Percentiles rank a stretch among this genome's conserved stretches.
phyloP scores from a whole-genome alignment of 2,113 vertebrate genomes.

The Seriola dumerili region DNA sequence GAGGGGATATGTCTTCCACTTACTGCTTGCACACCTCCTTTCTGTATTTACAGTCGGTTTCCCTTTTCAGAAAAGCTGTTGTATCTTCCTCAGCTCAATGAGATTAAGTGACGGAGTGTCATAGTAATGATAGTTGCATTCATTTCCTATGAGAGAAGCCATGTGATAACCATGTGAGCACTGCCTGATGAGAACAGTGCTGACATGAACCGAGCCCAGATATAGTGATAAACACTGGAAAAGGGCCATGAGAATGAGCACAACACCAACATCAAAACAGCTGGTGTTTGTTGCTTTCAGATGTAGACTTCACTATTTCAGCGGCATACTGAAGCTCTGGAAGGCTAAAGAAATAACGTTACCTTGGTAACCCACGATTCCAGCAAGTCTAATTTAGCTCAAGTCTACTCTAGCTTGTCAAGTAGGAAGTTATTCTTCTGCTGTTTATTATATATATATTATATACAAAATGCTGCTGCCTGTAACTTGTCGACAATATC shows the following conservation, averaged over 20 bases:
- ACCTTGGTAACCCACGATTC: too few relatives aligned
- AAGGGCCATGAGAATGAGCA: not conserved
- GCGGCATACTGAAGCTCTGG: not conserved
- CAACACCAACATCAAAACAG: not conserved
- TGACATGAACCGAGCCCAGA: not conserved
- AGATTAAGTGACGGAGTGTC: not conserved
- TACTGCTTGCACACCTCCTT: not conserved
- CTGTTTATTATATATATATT: too few relatives aligned
- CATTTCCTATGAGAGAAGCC: not conserved
- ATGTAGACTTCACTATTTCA: not conserved
- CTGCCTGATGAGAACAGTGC: not conserved
- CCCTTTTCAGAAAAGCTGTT: slow-evolving; percentile 2
- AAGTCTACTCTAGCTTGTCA: too few relatives aligned
- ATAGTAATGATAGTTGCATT: not conserved
- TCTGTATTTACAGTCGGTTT: not conserved
- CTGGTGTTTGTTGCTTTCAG: not conserved
- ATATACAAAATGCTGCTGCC: too few relatives aligned
- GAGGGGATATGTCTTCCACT: not conserved
- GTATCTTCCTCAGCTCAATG: not conserved
- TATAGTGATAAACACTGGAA: not conserved
- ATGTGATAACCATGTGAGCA: not conserved
- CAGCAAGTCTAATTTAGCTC: too few relatives aligned
- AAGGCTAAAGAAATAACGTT: too few relatives aligned
- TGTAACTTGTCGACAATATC: too few relatives aligned
- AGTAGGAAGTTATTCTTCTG: too few relatives aligned